Conservation (phyloP, 1,140 invertebrate genomes). For the Nasonia giraulti region DNA sequence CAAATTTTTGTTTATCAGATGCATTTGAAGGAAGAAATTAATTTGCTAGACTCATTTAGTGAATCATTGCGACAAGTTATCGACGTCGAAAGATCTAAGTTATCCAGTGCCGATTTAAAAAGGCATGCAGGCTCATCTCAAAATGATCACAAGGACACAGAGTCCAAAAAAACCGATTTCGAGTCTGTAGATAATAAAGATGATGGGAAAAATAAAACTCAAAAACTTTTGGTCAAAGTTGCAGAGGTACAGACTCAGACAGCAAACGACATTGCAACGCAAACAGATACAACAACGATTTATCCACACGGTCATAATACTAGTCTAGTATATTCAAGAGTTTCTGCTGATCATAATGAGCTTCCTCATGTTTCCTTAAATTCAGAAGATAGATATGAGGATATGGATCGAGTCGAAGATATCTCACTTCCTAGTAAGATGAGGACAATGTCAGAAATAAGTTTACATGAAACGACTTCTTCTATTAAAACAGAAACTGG, state of each 20-base stretch:
- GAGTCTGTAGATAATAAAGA: slow-evolving; percentile 36
- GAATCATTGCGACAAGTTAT: slow-evolving; percentile 68
- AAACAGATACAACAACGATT: slow-evolving; percentile 64
- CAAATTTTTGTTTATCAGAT: slow-evolving; percentile 61
- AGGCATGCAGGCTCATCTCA: slow-evolving; percentile 51
- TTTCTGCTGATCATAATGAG: slow-evolving; percentile 52
- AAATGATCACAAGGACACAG: slow-evolving; percentile 51
- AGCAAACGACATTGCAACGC: slow-evolving; percentile 72
- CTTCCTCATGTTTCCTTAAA: slow-evolving; percentile 61
- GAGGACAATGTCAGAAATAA: slow-evolving; percentile 72
- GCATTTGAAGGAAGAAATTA: slow-evolving; percentile 71
- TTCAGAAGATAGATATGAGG: slow-evolving; percentile 65
- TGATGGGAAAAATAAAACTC: slow-evolving; percentile 51
- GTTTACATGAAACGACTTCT: slow-evolving; percentile 73
- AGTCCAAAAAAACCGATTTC: slow-evolving; percentile 50
- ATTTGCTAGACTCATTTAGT: slow-evolving; percentile 70
- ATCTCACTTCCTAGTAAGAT: slow-evolving; percentile 68
- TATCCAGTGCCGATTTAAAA: slow-evolving; percentile 55
- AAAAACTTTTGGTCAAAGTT: slow-evolving; percentile 60
- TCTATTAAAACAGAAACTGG: slow-evolving; percentile 73
- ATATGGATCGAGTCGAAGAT: slow-evolving; percentile 67
- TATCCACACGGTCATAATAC: slow-evolving; percentile 55
- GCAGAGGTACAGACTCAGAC: slow-evolving; percentile 73
- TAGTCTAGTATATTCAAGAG: slow-evolving; percentile 58
- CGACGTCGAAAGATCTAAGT: slow-evolving; percentile 66